A percentile compares a stretch with the other conserved stretches of the same genome.
Conservation (phyloP, 2,797 vertebrate genomes). For the Smutsia temminckii region DNA sequence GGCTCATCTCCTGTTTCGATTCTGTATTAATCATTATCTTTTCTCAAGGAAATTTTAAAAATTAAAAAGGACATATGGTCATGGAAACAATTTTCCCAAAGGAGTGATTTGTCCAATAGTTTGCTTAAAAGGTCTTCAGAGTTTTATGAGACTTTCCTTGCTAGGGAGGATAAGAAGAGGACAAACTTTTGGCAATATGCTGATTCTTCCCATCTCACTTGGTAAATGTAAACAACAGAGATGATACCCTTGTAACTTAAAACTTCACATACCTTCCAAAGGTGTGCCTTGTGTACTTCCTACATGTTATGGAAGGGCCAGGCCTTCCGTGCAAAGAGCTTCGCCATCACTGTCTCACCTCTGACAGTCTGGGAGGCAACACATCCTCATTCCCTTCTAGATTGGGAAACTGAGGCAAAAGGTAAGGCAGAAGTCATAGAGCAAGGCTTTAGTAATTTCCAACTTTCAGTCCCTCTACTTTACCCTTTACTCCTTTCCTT, state of each 20-base stretch:
- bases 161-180: background rate
- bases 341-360: conserved; percentile 1
- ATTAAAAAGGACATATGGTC: background rate
- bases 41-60: background rate
- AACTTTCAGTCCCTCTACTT: background rate
- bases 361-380: background rate
- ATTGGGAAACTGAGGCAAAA: conserved; percentile 60
- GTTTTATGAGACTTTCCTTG: background rate
- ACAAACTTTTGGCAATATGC: background rate
- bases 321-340: conserved; percentile 27
- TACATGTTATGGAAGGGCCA: background rate
- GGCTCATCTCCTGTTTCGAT: background rate
- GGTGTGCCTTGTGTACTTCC: background rate
- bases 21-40: conserved; percentile 17
- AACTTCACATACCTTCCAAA: background rate
- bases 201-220: background rate
- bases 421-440: background rate
- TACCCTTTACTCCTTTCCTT: background rate
- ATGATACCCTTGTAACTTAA: background rate
- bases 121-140: background rate
- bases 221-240: conserved; percentile 12
- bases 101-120: background rate
- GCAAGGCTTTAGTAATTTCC: background rate
- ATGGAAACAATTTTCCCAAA: conserved; percentile 1
- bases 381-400: background rate